These are phyloP conservation scores for Thymallus thymallus DNA, from an alignment of 2,113 vertebrate species.

Conservation along the genomic window DNA sequence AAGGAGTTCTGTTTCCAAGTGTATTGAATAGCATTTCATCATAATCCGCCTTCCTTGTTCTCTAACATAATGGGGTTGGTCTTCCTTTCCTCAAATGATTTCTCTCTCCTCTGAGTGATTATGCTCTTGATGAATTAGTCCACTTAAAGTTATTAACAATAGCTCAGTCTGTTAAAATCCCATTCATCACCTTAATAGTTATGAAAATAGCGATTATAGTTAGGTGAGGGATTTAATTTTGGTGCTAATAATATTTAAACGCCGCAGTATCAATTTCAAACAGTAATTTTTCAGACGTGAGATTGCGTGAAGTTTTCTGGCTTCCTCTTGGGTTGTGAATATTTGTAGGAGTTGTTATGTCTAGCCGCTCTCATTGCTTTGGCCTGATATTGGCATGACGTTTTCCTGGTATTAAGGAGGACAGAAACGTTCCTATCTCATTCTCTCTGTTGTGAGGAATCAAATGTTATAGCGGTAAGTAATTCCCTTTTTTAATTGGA, in stretches of 20 bases:
- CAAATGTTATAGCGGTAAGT: slow-evolving; percentile 28
- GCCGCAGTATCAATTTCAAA: slow-evolving; percentile 42
- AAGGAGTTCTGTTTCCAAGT: slow-evolving; percentile 13
- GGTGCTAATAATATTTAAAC: slow-evolving; percentile 54
- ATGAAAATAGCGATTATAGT: slow-evolving; percentile 55
- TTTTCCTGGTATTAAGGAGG: slow-evolving; percentile 45
- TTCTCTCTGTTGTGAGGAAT: slow-evolving; percentile 16
- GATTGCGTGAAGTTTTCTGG: slow-evolving; percentile 43
- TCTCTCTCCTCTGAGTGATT: slow-evolving; percentile 27
- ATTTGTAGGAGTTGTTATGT: slow-evolving; percentile 53
- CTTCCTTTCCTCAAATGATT: slow-evolving; percentile 15
- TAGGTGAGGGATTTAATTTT: slow-evolving; percentile 60
- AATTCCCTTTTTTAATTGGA: slow-evolving; percentile 30
- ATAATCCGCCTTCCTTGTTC: slow-evolving; percentile 4
- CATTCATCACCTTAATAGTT: slow-evolving; percentile 63
- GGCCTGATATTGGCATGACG: slow-evolving; percentile 47
- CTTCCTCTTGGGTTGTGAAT: slow-evolving; percentile 36
- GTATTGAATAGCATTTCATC: slow-evolving; percentile 6
- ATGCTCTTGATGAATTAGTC: slow-evolving; percentile 54
- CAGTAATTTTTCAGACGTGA: slow-evolving; percentile 52
- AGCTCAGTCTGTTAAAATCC: slow-evolving; percentile 54
- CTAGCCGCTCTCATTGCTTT: slow-evolving; percentile 35
- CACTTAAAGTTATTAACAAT: slow-evolving; percentile 57
- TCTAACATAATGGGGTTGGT: slow-evolving; percentile 14
- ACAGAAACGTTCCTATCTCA: slow-evolving; percentile 24